Percentiles rank a stretch among this genome's conserved stretches.
Evolutionary conservation across 2,113 vertebrate genomes (phyloP).

Genomic region (Parus major): DNA sequence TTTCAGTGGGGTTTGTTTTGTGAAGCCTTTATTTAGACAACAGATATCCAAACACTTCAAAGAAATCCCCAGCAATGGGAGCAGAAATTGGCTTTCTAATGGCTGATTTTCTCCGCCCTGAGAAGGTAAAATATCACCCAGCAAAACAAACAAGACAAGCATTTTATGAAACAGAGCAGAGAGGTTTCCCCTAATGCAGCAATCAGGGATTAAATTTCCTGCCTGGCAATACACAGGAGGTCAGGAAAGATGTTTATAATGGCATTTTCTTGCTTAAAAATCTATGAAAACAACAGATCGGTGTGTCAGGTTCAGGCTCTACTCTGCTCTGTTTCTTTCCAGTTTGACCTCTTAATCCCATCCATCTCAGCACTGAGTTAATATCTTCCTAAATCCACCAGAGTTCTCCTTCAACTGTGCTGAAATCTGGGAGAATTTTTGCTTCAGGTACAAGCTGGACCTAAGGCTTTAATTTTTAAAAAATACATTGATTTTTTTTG

Average conservation of each 20-base stretch:
- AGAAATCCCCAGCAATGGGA: not conserved
- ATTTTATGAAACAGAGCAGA: not conserved
- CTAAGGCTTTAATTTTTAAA: not conserved
- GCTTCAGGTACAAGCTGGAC: not conserved
- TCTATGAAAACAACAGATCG: conserved; percentile 21
- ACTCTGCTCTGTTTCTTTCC: conserved; percentile 29
- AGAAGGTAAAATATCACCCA: conserved; percentile 3
- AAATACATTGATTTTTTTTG: not conserved
- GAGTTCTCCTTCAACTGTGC: not conserved
- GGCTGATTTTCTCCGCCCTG: not conserved
- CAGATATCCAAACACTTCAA: not conserved
- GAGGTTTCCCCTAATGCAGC: conserved; percentile 11
- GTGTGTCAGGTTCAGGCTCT: conserved; percentile 6
- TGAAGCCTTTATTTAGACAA: not conserved
- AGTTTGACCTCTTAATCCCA: conserved; percentile 41
- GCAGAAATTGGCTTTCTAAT: not conserved
- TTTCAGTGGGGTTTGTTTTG: not conserved
- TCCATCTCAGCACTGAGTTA: conserved; percentile 30
- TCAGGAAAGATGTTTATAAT: conserved; percentile 34
- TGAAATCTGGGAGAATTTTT: not conserved
- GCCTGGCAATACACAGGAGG: conserved; percentile 8
- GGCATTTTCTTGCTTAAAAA: conserved; percentile 35
- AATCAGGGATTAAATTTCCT: conserved; percentile 1
- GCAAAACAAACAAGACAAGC: conserved; percentile 21
- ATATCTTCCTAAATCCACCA: conserved; percentile 23